phyloP scores from a whole-genome alignment of 2,888 invertebrate species.

The Margaritifera margaritifera region DNA sequence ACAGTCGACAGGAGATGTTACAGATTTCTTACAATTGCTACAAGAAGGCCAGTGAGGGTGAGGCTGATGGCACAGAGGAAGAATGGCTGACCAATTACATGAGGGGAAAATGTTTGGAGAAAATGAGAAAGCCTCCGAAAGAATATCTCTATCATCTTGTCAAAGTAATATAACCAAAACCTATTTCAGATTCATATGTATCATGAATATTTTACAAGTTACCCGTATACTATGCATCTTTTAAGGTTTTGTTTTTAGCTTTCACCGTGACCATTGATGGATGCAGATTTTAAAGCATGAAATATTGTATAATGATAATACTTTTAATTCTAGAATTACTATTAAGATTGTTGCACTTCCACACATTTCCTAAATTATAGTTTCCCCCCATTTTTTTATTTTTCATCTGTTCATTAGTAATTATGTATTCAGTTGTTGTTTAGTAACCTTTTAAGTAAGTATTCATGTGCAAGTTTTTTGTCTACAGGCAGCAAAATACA shows the following conservation, averaged over 20 bases:
- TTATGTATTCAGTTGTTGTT: too few relatives aligned
- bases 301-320: too few relatives aligned
- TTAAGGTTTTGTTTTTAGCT: too few relatives aligned
- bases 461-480: neutral
- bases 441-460: too few relatives aligned
- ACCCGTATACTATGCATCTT: too few relatives aligned
- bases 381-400: too few relatives aligned
- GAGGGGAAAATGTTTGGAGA: constrained; percentile 96
- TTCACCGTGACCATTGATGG: too few relatives aligned
- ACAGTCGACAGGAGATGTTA: constrained; percentile 85
- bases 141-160: constrained; percentile 86
- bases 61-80: constrained; percentile 81
- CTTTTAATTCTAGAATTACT: too few relatives aligned
- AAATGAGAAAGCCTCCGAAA: constrained; percentile 83
- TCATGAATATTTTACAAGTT: neutral
- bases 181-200: neutral
- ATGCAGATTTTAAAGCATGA: too few relatives aligned
- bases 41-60: constrained; percentile 72
- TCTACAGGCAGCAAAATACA: constrained; percentile 81
- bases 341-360: too few relatives aligned
- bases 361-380: too few relatives aligned
- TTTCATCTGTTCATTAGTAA: too few relatives aligned
- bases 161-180: constrained; percentile 74
- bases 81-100: constrained; percentile 95
- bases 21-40: constrained; percentile 87